Conservation (phyloP, 2,888 invertebrate genomes). For the Halictus ligatus region DNA sequence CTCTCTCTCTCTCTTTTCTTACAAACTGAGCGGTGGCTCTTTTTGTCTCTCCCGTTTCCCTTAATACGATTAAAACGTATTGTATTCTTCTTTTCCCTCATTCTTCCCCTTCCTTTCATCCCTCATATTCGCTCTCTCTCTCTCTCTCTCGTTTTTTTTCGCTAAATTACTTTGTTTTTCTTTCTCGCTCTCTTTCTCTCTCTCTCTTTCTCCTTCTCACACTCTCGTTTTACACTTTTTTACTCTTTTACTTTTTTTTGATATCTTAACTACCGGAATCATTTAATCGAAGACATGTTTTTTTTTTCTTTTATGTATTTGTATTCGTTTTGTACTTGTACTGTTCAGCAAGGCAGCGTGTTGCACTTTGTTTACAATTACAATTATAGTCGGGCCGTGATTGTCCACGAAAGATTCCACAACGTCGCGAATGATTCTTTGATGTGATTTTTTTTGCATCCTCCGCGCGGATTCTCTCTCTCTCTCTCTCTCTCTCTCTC, state of each 20-base stretch:
- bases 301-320: constrained; percentile 80
- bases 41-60: constrained; percentile 60
- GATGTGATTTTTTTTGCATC: constrained; percentile 15
- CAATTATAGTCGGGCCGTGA: constrained; percentile 82
- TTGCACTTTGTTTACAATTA: constrained; percentile 84
- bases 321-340: constrained; percentile 85
- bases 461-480: constrained; percentile 14
- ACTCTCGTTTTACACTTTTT: constrained; percentile 50
- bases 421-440: constrained; percentile 71
- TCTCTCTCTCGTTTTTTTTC: constrained; percentile 18
- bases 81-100: background rate
- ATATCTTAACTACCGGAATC: constrained; percentile 83
- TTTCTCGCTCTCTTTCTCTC: background rate
- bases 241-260: constrained; percentile 65
- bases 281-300: constrained; percentile 83
- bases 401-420: constrained; percentile 79
- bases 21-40: constrained; percentile 70
- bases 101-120: constrained; percentile 27
- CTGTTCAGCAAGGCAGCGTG: constrained; percentile 85
- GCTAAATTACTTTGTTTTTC: background rate
- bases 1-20: constrained; percentile 60
- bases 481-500: background rate
- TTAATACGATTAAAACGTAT: constrained; percentile 73
- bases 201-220: constrained; percentile 35
- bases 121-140: background rate